These are phyloP conservation scores for Trichonephila clavipes DNA, from an alignment of 1,140 invertebrate species.

Conservation along the genomic window DNA sequence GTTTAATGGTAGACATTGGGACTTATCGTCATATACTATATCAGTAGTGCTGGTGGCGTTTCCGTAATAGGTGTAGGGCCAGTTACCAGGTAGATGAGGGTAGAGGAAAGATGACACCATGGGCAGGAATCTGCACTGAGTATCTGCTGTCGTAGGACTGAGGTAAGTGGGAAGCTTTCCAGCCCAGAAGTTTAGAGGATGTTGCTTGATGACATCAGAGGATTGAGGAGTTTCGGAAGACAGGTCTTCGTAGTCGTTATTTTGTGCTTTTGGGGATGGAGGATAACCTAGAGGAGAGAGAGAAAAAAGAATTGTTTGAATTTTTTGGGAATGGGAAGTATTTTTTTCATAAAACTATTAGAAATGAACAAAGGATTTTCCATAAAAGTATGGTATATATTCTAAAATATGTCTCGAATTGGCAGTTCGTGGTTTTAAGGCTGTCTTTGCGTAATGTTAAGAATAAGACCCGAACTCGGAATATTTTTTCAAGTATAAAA, in stretches of 20 bases:
- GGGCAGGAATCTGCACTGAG: conserved; percentile 58
- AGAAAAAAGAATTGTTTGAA: neutral
- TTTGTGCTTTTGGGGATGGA: neutral
- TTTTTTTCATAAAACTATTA: neutral
- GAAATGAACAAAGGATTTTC: too few relatives aligned
- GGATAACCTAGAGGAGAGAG: conserved; percentile 23
- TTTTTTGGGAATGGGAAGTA: neutral
- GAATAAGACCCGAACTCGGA: too few relatives aligned
- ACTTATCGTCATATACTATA: neutral
- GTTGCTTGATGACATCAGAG: neutral
- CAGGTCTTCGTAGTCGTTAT: conserved; percentile 26
- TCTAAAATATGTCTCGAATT: too few relatives aligned
- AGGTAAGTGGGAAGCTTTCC: conserved; percentile 47
- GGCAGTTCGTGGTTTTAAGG: too few relatives aligned
- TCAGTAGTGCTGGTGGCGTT: neutral
- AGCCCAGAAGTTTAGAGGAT: conserved; percentile 48
- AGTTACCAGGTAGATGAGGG: conserved; percentile 22
- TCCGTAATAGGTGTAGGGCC: conserved; percentile 57
- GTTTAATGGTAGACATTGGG: neutral
- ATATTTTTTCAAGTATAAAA: too few relatives aligned
- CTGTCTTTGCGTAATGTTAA: too few relatives aligned
- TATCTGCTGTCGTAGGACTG: neutral
- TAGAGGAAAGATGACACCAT: conserved; percentile 64
- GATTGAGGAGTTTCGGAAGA: conserved; percentile 12
- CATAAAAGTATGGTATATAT: too few relatives aligned